phyloP scores from a whole-genome alignment of 2,888 invertebrate species.

The Tipula lateralis region DNA sequence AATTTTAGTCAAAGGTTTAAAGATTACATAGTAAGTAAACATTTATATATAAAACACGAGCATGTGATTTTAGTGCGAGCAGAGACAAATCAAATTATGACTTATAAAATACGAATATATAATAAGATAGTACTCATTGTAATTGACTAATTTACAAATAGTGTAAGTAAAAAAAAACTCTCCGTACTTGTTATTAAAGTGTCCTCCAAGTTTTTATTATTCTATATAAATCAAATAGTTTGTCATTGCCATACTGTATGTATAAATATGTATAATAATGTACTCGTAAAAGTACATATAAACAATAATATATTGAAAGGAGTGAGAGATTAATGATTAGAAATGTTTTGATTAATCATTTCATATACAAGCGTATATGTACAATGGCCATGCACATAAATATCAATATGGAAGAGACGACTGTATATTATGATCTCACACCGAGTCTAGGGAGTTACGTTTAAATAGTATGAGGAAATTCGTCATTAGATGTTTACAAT shows the following conservation, averaged over 20 bases:
- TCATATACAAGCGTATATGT: neutral
- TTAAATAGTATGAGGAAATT: neutral
- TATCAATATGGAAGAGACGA: neutral
- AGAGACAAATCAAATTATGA: neutral
- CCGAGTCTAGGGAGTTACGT: neutral
- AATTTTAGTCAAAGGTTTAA: slow-evolving; percentile 11
- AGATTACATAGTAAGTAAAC: slow-evolving; percentile 7
- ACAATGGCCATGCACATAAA: neutral
- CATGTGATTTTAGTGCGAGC: neutral
- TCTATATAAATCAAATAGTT: slow-evolving; percentile 1
- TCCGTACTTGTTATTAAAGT: neutral
- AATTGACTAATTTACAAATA: neutral
- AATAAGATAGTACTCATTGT: neutral
- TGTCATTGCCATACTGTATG: neutral
- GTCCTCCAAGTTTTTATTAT: neutral
- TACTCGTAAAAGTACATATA: neutral
- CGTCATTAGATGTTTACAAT: neutral
- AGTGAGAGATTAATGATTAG: slow-evolving; percentile 1
- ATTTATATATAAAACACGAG: neutral
- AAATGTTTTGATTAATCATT: slow-evolving; percentile 1
- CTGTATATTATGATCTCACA: neutral
- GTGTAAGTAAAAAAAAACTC: neutral
- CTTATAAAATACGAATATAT: neutral
- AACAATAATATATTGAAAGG: neutral
- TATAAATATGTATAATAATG: neutral